Evolutionary conservation across 2,113 vertebrate genomes (phyloP), one percentile per base, ranked within the genome.

Genomic region (Sylvilagus bachmani): DNA sequence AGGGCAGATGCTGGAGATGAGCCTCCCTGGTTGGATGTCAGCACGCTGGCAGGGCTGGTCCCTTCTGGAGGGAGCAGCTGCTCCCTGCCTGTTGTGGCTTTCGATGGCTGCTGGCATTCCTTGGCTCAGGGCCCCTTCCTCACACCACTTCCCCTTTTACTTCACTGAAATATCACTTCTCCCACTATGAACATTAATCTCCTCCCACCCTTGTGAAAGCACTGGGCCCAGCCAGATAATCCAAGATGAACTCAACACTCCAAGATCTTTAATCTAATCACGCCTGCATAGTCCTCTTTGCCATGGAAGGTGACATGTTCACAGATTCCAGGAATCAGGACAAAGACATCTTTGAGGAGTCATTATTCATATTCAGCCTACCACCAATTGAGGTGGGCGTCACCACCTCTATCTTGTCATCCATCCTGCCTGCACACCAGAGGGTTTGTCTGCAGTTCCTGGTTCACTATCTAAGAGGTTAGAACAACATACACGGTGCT

Each of bases 371-470:
- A 22, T 16, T 44, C 44, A 64, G 29, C 10, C 27, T 38, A 19
- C 22, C 29, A 17, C 44, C 29, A 38, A 73, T 36, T 12, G 51
- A 78, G 21, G 74, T 29, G 29, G 24, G 5, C 3, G 16, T 22
- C 6, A n/a, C 61, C 19, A 61, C 33, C 22, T 10, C 4, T 16
- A 25, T 44, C 17, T 3, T 16, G 0, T 1, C 6, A 29, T 36
- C 69, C 44, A 5, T 24, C 17, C 27, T 21, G 22, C 38, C 25
- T 1, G 31, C 22, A 10, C 44, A n/a, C 10, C 58, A 19, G 4
- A 8, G 13, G 5, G 13, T 11, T 58, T 14, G 11, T 14, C 55
- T 58, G 55, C 55, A 58, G 55, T 19, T 58, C 55, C 55, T 58
- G 55, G 14, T 19, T 58, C 55, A 58, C 13, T 58, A 17, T 19